A percentile compares a stretch with the other conserved stretches of the same genome.
Evolutionary conservation across 2,113 vertebrate species (phyloP).

Genomic region (Lampris megalopsis): DNA sequence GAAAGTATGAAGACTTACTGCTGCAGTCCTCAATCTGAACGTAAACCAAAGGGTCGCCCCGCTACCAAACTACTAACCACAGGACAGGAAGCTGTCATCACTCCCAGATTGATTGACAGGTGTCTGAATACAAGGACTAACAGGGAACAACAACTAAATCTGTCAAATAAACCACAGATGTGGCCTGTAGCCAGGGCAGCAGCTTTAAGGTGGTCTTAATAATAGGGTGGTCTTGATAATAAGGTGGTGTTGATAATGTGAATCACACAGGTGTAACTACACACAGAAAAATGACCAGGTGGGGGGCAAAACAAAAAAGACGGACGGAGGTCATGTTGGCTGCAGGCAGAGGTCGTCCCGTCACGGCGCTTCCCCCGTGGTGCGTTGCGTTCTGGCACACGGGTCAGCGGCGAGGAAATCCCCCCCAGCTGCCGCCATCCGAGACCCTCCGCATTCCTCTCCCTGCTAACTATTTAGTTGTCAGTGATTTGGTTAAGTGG

Average conservation of each 20-base stretch:
- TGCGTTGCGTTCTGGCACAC: conserved; percentile 52
- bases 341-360: conserved; percentile 28
- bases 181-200: no score
- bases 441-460: conserved; percentile 85
- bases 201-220: no score
- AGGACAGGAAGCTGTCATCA: no score
- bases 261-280: conserved; percentile 25
- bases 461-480: conserved; percentile 96
- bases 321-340: conserved; percentile 41
- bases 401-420: conserved; percentile 69
- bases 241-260: neutral
- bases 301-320: conserved; percentile 26
- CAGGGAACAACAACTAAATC: no score
- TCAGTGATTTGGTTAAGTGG: conserved; percentile 95
- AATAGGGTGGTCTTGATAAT: no score
- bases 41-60: no score
- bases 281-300: conserved; percentile 38
- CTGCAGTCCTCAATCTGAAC: no score
- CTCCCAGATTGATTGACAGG: no score
- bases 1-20: no score
- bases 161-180: no score
- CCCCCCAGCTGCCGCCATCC: conserved; percentile 74
- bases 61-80: no score
- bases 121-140: no score
- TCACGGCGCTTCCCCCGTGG: conserved; percentile 56